phyloP scores from a whole-genome alignment of 2,113 vertebrate genomes.

The Galeopterus variegatus region DNA sequence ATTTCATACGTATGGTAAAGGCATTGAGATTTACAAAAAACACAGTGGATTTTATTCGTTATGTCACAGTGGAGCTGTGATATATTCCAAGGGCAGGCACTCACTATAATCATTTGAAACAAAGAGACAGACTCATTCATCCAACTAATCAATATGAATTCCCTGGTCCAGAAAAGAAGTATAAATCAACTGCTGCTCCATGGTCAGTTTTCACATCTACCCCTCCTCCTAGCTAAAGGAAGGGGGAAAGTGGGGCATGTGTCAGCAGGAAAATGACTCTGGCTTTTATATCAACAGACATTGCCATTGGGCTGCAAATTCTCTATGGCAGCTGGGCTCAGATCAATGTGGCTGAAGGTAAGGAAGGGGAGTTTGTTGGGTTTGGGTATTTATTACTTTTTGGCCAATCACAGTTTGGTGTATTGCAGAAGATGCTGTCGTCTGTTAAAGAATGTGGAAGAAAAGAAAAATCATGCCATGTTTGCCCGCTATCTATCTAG shows the following conservation, averaged over 20 bases:
- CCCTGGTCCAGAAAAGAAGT: conserved; percentile 71
- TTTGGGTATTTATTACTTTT: conserved; percentile 32
- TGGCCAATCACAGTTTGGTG: not conserved
- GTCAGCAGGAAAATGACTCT: conserved; percentile 55
- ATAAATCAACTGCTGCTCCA: conserved; percentile 77
- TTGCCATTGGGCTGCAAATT: conserved; percentile 67
- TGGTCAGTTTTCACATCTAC: conserved; percentile 69
- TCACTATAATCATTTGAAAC: conserved; percentile 79
- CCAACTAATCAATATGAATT: conserved; percentile 79
- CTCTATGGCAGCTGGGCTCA: conserved; percentile 23
- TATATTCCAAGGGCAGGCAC: conserved; percentile 75
- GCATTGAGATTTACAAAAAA: conserved; percentile 73
- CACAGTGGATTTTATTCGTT: conserved; percentile 54
- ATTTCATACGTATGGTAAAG: conserved; percentile 75
- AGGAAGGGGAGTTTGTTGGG: not conserved
- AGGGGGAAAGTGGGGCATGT: not conserved
- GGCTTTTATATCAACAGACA: conserved; percentile 66
- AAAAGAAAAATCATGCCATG: not conserved
- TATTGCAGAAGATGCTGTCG: not conserved
- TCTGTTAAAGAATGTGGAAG: not conserved
- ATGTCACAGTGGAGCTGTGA: conserved; percentile 70
- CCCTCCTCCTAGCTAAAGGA: conserved; percentile 39
- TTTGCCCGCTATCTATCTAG: not conserved
- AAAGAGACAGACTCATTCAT: conserved; percentile 68
- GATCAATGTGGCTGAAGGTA: conserved; percentile 58